Base-by-base conservation (phyloP, 2,888 invertebrate species). In the Bugula neritina region DNA sequence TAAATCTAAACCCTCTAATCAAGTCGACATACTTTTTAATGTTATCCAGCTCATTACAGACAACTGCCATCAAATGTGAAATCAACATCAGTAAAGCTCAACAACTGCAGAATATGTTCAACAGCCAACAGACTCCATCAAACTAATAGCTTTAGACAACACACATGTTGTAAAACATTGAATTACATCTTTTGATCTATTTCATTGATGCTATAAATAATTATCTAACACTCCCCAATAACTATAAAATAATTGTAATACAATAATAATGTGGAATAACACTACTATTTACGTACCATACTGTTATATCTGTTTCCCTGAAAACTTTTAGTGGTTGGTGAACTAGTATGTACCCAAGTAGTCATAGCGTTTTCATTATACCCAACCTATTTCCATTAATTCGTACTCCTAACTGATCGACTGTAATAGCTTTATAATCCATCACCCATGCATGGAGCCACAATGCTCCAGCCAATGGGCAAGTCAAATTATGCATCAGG, bases 251-350 rank as follows among this genome's bases (percentile, higher is more conserved):
- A n/a, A n/a, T n/a, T n/a, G n/a, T n/a, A n/a, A n/a, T n/a, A n/a
- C n/a, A n/a, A n/a, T 43, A 43, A 43, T 43, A 43, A 5, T 43
- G 43, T 5, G 10, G 5, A 10, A 43, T 43, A 43, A 10, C 43
- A 43, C 10, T 17, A 43, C 17, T 43, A 27, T 17, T 23, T 25
- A 31, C 63, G 10, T 63, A 63, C 63, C 63, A 63, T 63, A 34
- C 63, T 63, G 63, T 63, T 63, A n/a, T 63, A 63, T 63, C 63
- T 21, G 31, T 63, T 13, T 63, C 63, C 63, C 13, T 34, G 63
- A 34, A 63, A 63, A 31, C 31, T 27, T 63, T 31, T 63, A 63
- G 27, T 63, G 10, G 63, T 29, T 63, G 63, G n/a, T 13, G 27
- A 13, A 34, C 31, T 63, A 34, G 21, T 63, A 5, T 2, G 13